Conservation (phyloP, 1,140 invertebrate species). For the Pinna nobilis region DNA sequence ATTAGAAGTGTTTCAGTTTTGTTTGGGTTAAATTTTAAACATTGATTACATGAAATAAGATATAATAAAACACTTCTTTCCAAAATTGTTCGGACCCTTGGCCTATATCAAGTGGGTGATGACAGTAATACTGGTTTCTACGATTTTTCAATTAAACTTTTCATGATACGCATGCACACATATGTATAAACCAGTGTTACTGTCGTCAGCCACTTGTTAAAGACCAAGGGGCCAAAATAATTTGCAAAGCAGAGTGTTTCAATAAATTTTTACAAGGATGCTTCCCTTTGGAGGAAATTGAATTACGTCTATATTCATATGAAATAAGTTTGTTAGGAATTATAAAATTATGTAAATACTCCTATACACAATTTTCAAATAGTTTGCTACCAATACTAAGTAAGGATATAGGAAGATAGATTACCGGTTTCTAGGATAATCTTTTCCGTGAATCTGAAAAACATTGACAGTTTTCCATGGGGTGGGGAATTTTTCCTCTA, state of each 20-base stretch:
- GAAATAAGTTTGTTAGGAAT: background rate
- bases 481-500: background rate
- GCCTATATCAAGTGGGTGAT: background rate
- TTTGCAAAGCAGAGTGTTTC: constrained; percentile 17
- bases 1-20: constrained; percentile 17
- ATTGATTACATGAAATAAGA: background rate
- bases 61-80: background rate
- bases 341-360: background rate
- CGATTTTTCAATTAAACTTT: too few relatives aligned
- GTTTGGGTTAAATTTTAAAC: constrained; percentile 18
- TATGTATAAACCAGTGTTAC: constrained; percentile 19
- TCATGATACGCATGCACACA: constrained; percentile 14
- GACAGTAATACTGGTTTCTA: too few relatives aligned
- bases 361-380: constrained; percentile 14
- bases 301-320: background rate
- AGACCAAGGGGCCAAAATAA: background rate
- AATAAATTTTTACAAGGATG: constrained; percentile 12
- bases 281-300: too few relatives aligned
- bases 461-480: constrained; percentile 3
- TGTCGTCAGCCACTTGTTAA: constrained; percentile 10
- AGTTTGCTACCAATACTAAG: constrained; percentile 7
- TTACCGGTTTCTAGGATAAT: background rate
- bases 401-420: constrained; percentile 24
- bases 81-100: constrained; percentile 2
- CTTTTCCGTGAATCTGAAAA: background rate